Evolutionary conservation across 2,113 vertebrate species (phyloP).

Genomic region (Nannospalax galili): DNA sequence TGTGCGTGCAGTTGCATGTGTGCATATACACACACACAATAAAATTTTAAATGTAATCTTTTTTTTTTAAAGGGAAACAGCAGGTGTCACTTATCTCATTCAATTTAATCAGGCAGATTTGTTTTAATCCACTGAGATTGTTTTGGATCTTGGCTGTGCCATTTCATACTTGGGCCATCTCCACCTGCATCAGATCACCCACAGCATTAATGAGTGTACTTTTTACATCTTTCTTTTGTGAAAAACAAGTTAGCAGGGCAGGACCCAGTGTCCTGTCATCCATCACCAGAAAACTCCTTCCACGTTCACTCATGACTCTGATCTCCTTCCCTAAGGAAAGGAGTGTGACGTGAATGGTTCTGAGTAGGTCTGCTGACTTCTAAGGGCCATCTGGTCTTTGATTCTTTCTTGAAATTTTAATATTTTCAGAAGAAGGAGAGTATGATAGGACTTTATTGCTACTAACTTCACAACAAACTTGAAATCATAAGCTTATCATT

Average conservation of each 20-base stretch:
- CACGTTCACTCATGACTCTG: neutral
- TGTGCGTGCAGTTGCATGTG: neutral
- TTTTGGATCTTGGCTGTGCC: neutral
- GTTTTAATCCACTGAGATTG: neutral
- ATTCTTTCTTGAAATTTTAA: constrained; percentile 2
- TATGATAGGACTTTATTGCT: neutral
- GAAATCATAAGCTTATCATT: neutral
- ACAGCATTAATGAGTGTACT: neutral
- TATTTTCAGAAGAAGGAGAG: neutral
- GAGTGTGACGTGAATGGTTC: neutral
- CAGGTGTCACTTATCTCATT: neutral
- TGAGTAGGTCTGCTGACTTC: neutral
- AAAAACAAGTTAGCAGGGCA: neutral
- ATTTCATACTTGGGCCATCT: neutral
- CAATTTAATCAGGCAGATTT: neutral
- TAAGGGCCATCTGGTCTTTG: neutral
- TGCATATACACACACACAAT: neutral
- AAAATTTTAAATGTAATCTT: neutral
- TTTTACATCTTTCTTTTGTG: neutral
- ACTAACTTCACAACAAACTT: neutral
- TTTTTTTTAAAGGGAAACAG: neutral
- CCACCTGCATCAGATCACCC: neutral
- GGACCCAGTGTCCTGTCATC: neutral
- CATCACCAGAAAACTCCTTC: neutral
- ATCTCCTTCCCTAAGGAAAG: neutral